phyloP scores from a whole-genome alignment of 2,888 invertebrate genomes.

The Dryobota labecula region DNA sequence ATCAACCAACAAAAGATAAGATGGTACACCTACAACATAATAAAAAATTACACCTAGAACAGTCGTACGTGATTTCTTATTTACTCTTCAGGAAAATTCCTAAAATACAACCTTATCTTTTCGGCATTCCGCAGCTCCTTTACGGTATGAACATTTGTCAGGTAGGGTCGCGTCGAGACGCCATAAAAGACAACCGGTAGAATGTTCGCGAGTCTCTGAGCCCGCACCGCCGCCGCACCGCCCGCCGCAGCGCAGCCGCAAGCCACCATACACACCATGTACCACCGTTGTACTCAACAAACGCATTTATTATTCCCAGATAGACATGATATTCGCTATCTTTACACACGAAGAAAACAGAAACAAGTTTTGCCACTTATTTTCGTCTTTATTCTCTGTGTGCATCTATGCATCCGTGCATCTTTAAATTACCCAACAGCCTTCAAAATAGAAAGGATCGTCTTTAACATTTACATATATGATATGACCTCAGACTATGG shows the following conservation, averaged over 20 bases:
- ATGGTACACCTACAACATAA: neutral
- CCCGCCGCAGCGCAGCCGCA: conserved; percentile 40
- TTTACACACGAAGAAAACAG: conserved; percentile 47
- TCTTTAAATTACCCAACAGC: conserved; percentile 58
- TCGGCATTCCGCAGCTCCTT: conserved; percentile 60
- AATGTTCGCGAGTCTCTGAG: conserved; percentile 72
- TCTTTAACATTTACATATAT: conserved; percentile 49
- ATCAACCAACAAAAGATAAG: neutral
- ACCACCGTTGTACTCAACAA: conserved; percentile 60
- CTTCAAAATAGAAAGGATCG: conserved; percentile 62
- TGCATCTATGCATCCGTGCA: conserved; percentile 50
- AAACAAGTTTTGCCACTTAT: conserved; percentile 53
- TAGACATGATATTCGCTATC: conserved; percentile 62
- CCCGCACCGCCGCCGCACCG: conserved; percentile 39
- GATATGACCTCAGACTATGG: conserved; percentile 53
- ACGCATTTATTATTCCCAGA: conserved; percentile 64
- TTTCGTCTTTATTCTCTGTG: conserved; percentile 43
- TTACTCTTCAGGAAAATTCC: conserved; percentile 44
- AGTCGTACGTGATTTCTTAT: conserved; percentile 22
- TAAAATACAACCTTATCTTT: conserved; percentile 60
- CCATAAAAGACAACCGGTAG: conserved; percentile 82
- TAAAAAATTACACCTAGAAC: neutral
- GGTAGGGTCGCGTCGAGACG: conserved; percentile 68
- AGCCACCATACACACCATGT: conserved; percentile 60
- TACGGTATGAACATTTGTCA: conserved; percentile 67